These are phyloP conservation scores for Lycophotia porphyrea DNA, from an alignment of 2,888 invertebrate genomes.

Conservation along the genomic window DNA sequence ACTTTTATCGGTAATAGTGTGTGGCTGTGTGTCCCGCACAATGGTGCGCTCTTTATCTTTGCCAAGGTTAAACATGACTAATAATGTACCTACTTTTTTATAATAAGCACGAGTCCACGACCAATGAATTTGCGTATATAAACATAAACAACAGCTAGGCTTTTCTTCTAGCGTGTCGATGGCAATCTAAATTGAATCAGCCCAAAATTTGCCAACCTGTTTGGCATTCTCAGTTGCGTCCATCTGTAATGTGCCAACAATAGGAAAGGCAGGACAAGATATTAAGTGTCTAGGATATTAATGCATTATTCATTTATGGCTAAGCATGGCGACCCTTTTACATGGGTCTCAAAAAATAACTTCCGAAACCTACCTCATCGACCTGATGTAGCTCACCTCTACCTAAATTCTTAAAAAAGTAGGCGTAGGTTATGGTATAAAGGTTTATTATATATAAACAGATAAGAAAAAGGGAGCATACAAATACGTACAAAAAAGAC, in stretches of 20 bases:
- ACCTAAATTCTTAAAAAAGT: not conserved
- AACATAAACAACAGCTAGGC: conserved; percentile 45
- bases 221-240: not conserved
- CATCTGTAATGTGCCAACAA: not conserved
- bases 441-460: too few relatives aligned
- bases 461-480: too few relatives aligned
- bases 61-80: conserved; percentile 82
- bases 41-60: conserved; percentile 84
- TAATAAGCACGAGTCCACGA: conserved; percentile 58
- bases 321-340: not conserved
- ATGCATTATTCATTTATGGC: not conserved
- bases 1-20: conserved; percentile 83
- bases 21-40: conserved; percentile 79
- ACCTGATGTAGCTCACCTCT: not conserved
- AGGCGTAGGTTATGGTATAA: not conserved
- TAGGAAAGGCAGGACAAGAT: not conserved
- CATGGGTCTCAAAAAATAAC: not conserved
- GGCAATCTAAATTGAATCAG: not conserved
- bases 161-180: conserved; percentile 9
- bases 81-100: conserved; percentile 55
- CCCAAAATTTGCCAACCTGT: not conserved
- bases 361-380: not conserved
- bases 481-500: too few relatives aligned
- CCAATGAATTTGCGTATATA: conserved; percentile 54
- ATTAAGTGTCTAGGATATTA: not conserved